Percentiles rank a stretch among this genome's conserved stretches.
Conservation (phyloP, 2,113 vertebrate species). For the Peromyscus maniculatus region DNA sequence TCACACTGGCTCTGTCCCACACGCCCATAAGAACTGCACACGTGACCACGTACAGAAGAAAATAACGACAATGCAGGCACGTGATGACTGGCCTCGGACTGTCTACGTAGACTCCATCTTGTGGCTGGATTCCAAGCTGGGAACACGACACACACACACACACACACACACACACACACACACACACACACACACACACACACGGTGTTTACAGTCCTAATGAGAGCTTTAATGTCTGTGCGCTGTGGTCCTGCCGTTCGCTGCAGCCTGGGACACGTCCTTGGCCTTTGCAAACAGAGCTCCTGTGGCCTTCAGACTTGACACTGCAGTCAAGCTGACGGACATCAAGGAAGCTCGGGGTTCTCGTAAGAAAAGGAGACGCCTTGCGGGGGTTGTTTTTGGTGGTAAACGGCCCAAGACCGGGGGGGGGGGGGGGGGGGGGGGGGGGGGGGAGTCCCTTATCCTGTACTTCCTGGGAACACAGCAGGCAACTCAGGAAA, state of each 20-base stretch:
- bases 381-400: accelerated
- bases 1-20: accelerated
- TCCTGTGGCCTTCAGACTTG: background rate
- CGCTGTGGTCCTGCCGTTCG: accelerated
- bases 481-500: background rate
- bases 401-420: background rate
- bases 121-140: background rate
- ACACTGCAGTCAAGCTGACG: background rate
- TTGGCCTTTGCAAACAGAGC: background rate
- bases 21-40: accelerated
- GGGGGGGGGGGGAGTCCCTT: no score
- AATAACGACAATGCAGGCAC: background rate
- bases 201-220: accelerated
- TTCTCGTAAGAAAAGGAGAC: background rate
- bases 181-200: no score
- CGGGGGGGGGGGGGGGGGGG: no score
- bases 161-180: no score
- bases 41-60: accelerated
- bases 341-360: accelerated
- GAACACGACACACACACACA: no score
- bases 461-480: background rate
- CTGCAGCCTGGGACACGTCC: accelerated
- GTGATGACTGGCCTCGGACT: background rate
- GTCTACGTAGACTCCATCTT: background rate
- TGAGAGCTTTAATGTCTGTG: accelerated